Evolutionary conservation across 2,113 vertebrate genomes (phyloP), one percentile per base, ranked within the genome.

Genomic region (Cololabis saira): DNA sequence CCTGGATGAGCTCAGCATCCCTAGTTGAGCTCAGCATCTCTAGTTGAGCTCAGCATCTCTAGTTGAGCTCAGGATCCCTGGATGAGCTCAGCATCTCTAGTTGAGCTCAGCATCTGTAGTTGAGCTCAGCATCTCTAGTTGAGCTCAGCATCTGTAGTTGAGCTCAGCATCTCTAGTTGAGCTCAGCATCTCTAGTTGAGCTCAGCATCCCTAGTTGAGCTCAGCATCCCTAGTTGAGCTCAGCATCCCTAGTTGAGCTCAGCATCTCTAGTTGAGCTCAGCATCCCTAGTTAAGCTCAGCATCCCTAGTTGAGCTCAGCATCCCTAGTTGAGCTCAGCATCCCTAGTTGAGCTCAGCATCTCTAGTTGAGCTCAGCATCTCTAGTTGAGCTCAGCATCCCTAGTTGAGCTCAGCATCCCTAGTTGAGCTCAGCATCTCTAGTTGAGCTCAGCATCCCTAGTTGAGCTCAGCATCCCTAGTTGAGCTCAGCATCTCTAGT

Each of bases 141-240:
- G 24, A 18, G 61, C 78, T 70, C 86, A 69, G 77, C 87, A 89
- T 86, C 87, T n/a, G n/a, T n/a, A n/a, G n/a, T n/a, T n/a, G n/a
- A n/a, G n/a, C n/a, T n/a, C 24, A 27, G 24, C 24, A 27, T 27
- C 24, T 3, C 3, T 5, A 5, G 24, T 2, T 27, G 24, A 18
- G 61, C 78, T 70, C 86, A 69, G 77, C 87, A 89, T 86, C 87
- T 88, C 87, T n/a, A n/a, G n/a, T n/a, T n/a, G n/a, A n/a, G n/a
- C n/a, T n/a, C 24, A 27, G 24, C 24, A 27, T 27, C 24, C 2
- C 3, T 5, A 5, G 24, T 2, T 27, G 24, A 18, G 61, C 78
- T 70, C 86, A 69, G 77, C 87, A 89, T 86, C 87, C 89, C 87
- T n/a, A n/a, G n/a, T n/a, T n/a, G n/a, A n/a, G n/a, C n/a, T n/a